A percentile compares a stretch with the other conserved stretches of the same genome.
Conservation (phyloP, 2,888 invertebrate species). For the Chrysotoxum bicinctum region DNA sequence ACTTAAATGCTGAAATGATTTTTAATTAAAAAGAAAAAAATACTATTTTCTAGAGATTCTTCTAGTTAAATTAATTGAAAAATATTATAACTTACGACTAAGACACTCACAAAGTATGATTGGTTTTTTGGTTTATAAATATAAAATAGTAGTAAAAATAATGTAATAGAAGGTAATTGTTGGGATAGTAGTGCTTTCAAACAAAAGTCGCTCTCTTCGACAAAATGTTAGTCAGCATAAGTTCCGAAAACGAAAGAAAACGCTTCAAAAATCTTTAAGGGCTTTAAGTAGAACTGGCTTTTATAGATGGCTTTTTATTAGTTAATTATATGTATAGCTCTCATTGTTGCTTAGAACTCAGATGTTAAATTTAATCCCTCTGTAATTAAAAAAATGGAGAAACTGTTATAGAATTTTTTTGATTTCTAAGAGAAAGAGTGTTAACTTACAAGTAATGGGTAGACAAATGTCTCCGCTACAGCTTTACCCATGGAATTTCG, state of each 20-base stretch:
- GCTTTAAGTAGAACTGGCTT: slow-evolving; percentile 52
- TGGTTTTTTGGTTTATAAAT: slow-evolving; percentile 25
- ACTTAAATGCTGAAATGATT: slow-evolving; percentile 49
- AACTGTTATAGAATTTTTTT: not conserved
- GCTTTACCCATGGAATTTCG: slow-evolving; percentile 86
- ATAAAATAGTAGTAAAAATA: slow-evolving; percentile 43
- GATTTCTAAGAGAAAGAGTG: not conserved
- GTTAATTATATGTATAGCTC: slow-evolving; percentile 33
- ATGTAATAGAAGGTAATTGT: slow-evolving; percentile 46
- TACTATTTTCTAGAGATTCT: slow-evolving; percentile 52
- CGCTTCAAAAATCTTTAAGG: slow-evolving; percentile 15
- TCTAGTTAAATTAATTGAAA: slow-evolving; percentile 35
- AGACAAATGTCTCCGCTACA: slow-evolving; percentile 87
- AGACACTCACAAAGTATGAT: slow-evolving; percentile 53
- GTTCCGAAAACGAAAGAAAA: slow-evolving; percentile 72
- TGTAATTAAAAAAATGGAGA: slow-evolving; percentile 17
- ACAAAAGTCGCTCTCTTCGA: slow-evolving; percentile 55
- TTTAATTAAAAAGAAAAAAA: not conserved
- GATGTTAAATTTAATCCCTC: slow-evolving; percentile 41
- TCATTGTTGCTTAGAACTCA: slow-evolving; percentile 49
- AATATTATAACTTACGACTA: slow-evolving; percentile 29
- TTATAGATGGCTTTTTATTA: slow-evolving; percentile 34
- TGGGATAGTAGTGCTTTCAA: slow-evolving; percentile 51
- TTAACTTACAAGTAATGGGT: slow-evolving; percentile 83
- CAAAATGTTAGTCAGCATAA: slow-evolving; percentile 76